These are phyloP conservation scores for Dilophus febrilis DNA, from an alignment of 2,888 invertebrate species.

Conservation along the genomic window DNA sequence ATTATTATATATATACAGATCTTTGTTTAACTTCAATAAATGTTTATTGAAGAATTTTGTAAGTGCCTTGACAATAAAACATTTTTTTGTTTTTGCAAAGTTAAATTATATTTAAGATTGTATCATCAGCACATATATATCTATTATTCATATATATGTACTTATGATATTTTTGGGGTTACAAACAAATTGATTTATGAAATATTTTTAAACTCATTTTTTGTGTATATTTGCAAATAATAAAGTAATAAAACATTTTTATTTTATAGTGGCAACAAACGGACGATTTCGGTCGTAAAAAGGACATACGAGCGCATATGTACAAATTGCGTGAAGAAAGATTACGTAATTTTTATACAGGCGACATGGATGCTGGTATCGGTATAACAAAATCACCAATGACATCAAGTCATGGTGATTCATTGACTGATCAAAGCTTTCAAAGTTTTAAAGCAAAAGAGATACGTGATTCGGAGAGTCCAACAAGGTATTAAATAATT, in stretches of 20 bases:
- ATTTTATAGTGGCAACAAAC: constrained; percentile 68
- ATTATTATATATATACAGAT: too few relatives aligned
- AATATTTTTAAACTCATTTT: too few relatives aligned
- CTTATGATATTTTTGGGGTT: too few relatives aligned
- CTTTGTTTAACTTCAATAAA: too few relatives aligned
- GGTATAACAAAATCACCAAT: constrained; percentile 30
- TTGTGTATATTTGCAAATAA: too few relatives aligned
- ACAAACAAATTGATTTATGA: too few relatives aligned
- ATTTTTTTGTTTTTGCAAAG: too few relatives aligned
- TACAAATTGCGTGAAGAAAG: constrained; percentile 68
- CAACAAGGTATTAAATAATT: constrained; percentile 52
- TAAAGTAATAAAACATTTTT: not conserved
- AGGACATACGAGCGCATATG: constrained; percentile 73
- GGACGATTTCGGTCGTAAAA: constrained; percentile 70
- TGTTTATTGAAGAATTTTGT: too few relatives aligned
- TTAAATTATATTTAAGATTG: too few relatives aligned
- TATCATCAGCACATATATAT: too few relatives aligned
- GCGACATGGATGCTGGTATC: constrained; percentile 28
- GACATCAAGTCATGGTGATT: constrained; percentile 45
- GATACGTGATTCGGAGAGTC: constrained; percentile 60
- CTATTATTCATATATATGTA: too few relatives aligned
- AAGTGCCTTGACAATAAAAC: too few relatives aligned
- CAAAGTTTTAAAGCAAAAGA: constrained; percentile 62
- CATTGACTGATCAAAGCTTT: constrained; percentile 58
- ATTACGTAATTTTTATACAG: constrained; percentile 53